A percentile compares a stretch with the other conserved stretches of the same genome.
Evolutionary conservation across 2,113 vertebrate genomes (phyloP).

Genomic region (Chloebia gouldiae): DNA sequence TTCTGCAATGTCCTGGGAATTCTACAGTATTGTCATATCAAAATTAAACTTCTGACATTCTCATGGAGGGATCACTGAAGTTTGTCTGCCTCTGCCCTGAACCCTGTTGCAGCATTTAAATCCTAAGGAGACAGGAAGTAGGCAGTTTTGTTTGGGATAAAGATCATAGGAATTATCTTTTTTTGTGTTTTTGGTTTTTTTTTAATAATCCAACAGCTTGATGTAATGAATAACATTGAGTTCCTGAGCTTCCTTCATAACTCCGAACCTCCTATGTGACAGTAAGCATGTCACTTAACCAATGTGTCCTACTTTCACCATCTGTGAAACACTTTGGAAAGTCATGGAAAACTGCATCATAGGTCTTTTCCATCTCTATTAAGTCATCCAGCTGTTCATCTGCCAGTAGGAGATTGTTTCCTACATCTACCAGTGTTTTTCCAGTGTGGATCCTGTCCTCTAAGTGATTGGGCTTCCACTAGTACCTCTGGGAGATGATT

Average conservation of each 20-base stretch:
- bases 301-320: not conserved
- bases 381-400: conserved; percentile 12
- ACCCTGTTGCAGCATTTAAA: not conserved
- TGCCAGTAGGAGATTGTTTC: conserved; percentile 56
- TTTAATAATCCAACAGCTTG: not conserved
- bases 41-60: not conserved
- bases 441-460: not conserved
- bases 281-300: not conserved
- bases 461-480: not conserved
- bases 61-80: not conserved
- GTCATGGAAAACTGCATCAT: conserved; percentile 39
- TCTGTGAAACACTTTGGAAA: conserved; percentile 32
- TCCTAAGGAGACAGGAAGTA: not conserved
- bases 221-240: not conserved
- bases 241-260: not conserved
- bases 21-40: not conserved
- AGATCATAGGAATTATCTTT: not conserved
- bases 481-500: not conserved
- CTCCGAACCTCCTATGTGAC: not conserved
- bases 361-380: conserved; percentile 36
- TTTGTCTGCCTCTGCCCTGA: not conserved
- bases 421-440: conserved; percentile 30
- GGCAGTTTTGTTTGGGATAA: not conserved
- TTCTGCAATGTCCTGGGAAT: not conserved
- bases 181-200: not conserved